Conservation (phyloP, 2,113 vertebrate genomes). For the Malurus cyaneus region DNA sequence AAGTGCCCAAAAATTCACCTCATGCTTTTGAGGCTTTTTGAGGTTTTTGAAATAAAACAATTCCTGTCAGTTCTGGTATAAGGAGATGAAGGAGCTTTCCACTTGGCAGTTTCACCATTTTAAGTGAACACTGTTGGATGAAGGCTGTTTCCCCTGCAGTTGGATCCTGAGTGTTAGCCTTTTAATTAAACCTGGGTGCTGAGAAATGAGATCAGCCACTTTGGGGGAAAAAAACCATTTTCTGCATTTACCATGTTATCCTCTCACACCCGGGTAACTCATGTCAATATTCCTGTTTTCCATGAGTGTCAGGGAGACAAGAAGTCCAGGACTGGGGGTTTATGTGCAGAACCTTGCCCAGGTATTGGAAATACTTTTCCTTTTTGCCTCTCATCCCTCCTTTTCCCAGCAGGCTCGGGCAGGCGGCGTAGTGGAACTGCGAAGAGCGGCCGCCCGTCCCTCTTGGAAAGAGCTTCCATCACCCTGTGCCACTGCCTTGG, state of each 20-base stretch:
- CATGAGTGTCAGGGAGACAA: fast-evolving
- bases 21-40: not conserved
- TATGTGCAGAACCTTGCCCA: not conserved
- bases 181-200: not conserved
- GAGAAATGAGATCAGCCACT: not conserved
- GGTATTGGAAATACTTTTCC: not conserved
- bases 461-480: not conserved
- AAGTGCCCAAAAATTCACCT: not conserved
- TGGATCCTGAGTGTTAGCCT: not conserved
- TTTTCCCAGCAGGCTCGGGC: not conserved
- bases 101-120: not conserved
- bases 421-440: fast-evolving
- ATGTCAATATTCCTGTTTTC: not conserved
- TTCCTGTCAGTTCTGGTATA: not conserved
- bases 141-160: not conserved
- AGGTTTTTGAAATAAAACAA: not conserved
- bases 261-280: not conserved
- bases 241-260: not conserved
- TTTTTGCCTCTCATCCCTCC: not conserved
- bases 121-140: fast-evolving
- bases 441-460: not conserved
- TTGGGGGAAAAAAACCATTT: not conserved
- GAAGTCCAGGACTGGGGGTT: not conserved
- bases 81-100: not conserved
- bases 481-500: not conserved